A percentile compares a stretch with the other conserved stretches of the same genome.
phyloP scores from a whole-genome alignment of 2,888 invertebrate genomes.

The Itoplectis maculator region DNA sequence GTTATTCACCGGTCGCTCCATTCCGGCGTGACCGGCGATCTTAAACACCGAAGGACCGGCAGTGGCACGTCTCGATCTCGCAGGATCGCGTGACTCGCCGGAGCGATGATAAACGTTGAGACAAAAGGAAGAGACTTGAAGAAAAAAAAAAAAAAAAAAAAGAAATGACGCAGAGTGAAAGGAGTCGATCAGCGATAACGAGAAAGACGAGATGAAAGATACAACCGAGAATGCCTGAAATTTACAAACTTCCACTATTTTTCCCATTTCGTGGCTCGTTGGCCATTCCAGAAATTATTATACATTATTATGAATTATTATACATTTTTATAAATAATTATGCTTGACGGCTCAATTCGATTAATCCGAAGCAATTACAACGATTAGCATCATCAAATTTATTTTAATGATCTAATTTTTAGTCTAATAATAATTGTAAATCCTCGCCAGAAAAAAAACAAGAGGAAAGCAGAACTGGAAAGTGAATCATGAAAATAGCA shows the following conservation, averaged over 20 bases:
- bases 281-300: not conserved
- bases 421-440: not conserved
- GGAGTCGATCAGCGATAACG: constrained; percentile 8
- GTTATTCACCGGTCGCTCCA: constrained; percentile 18
- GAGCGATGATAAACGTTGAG: not conserved
- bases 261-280: too few relatives aligned
- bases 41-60: constrained; percentile 15
- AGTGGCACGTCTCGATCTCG: constrained; percentile 7
- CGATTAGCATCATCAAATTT: not conserved
- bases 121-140: constrained; percentile 9
- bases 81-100: not conserved
- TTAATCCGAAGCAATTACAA: too few relatives aligned
- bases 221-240: too few relatives aligned
- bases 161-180: constrained; percentile 26
- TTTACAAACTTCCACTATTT: too few relatives aligned
- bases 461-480: constrained; percentile 5
- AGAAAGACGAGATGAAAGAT: not conserved
- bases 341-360: too few relatives aligned
- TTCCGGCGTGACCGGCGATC: constrained; percentile 22
- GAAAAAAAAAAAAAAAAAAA: constrained; percentile 23
- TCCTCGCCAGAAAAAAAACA: not conserved
- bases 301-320: too few relatives aligned
- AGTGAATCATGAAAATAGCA: constrained; percentile 26
- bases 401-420: not conserved
- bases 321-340: too few relatives aligned